These are phyloP conservation scores for Scelioninae gen. 2 DNA, from an alignment of 2,888 invertebrate species.

Conservation along the genomic window DNA sequence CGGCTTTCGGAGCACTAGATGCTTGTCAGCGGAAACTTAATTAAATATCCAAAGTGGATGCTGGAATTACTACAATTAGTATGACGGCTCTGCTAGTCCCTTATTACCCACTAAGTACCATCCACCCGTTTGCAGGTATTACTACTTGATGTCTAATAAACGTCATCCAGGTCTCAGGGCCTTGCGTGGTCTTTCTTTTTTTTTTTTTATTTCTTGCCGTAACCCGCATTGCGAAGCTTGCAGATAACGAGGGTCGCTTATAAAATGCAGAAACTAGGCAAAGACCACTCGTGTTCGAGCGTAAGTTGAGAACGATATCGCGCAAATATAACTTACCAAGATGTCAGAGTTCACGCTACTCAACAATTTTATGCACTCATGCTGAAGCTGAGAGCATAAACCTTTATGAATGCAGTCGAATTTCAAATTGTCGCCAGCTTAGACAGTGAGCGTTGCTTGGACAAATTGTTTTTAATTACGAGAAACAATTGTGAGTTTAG, in stretches of 20 bases:
- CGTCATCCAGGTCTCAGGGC: conserved; percentile 67
- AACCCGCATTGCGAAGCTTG: conserved; percentile 53
- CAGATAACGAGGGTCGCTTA: conserved; percentile 65
- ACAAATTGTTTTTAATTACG: conserved; percentile 21
- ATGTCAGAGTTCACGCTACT: conserved; percentile 37
- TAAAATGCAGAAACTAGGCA: conserved; percentile 60
- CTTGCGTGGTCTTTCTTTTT: conserved; percentile 60
- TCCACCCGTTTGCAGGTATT: conserved; percentile 71
- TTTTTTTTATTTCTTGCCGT: conserved; percentile 60
- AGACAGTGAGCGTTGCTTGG: background rate
- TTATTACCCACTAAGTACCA: conserved; percentile 64
- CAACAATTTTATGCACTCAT: conserved; percentile 40
- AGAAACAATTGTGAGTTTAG: too few species aligned
- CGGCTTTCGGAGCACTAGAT: conserved; percentile 66
- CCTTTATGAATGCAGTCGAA: conserved; percentile 25
- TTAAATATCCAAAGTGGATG: conserved; percentile 75
- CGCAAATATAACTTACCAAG: conserved; percentile 39
- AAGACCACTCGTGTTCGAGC: conserved; percentile 46
- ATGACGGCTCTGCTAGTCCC: conserved; percentile 71
- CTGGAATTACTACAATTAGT: conserved; percentile 75
- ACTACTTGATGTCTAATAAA: conserved; percentile 76
- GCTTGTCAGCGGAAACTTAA: conserved; percentile 75
- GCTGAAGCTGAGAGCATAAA: conserved; percentile 17
- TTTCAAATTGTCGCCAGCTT: conserved; percentile 26
- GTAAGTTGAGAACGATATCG: conserved; percentile 48